A percentile compares a stretch with the other conserved stretches of the same genome.
Conservation (phyloP, 2,113 vertebrate species). For the Coturnix japonica region DNA sequence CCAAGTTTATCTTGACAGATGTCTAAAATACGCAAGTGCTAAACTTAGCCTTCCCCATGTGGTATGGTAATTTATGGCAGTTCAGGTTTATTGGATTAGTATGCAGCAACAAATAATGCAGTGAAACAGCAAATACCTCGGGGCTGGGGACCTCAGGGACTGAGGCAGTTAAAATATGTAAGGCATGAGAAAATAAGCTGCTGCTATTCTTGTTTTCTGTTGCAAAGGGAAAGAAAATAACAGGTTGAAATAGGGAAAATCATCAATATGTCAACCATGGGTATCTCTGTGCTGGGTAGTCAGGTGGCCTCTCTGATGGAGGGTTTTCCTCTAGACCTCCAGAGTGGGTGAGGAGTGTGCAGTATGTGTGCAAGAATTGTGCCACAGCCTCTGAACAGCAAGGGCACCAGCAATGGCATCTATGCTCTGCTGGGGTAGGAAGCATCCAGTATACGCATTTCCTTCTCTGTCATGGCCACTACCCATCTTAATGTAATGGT, state of each 20-base stretch:
- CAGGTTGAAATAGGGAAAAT: neutral
- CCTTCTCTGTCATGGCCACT: neutral
- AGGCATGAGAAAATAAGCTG: neutral
- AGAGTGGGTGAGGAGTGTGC: neutral
- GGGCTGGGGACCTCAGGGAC: neutral
- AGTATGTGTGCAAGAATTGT: neutral
- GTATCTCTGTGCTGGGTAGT: neutral
- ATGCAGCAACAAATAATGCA: neutral
- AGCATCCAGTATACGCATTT: neutral
- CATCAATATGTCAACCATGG: accelerated
- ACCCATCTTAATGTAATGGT: neutral
- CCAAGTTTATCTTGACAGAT: constrained; percentile 56
- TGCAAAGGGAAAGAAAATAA: neutral
- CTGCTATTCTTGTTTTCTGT: neutral
- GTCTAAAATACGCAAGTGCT: constrained; percentile 38
- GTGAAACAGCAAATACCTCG: neutral
- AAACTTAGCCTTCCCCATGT: neutral
- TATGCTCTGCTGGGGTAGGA: neutral
- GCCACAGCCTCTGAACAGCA: neutral
- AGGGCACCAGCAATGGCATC: neutral
- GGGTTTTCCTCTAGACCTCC: neutral
- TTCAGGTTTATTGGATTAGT: constrained; percentile 6
- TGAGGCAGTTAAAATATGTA: neutral
- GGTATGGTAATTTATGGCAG: neutral
- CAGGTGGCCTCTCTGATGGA: accelerated